Evolutionary conservation across 1,140 invertebrate genomes (phyloP).

Genomic region (Bombus pyrosoma): DNA sequence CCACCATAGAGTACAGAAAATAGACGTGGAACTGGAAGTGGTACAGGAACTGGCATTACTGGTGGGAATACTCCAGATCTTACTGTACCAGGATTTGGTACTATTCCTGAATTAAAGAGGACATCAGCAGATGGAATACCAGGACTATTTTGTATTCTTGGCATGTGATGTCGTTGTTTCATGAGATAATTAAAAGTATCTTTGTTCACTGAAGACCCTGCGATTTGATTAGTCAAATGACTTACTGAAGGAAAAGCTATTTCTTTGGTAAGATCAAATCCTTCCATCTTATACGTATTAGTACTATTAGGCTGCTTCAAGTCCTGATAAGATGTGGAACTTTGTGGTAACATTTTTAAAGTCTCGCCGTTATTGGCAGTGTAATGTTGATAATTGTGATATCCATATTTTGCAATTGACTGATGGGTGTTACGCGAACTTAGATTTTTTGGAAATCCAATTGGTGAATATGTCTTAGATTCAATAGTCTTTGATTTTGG

Average conservation of each 20-base stretch:
- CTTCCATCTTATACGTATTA: slow-evolving; percentile 73
- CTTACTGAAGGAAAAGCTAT: slow-evolving; percentile 63
- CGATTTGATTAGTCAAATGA: slow-evolving; percentile 65
- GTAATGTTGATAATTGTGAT: slow-evolving; percentile 76
- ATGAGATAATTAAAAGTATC: slow-evolving; percentile 75
- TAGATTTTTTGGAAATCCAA: slow-evolving; percentile 76
- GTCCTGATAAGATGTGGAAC: slow-evolving; percentile 70
- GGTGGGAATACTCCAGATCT: slow-evolving; percentile 69
- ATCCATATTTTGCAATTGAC: slow-evolving; percentile 73
- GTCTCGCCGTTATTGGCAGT: slow-evolving; percentile 72
- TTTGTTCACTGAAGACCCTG: slow-evolving; percentile 68
- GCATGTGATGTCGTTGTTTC: slow-evolving; percentile 71
- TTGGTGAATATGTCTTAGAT: slow-evolving; percentile 73
- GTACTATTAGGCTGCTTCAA: slow-evolving; percentile 68
- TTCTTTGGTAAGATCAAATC: slow-evolving; percentile 72
- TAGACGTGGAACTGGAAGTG: slow-evolving; percentile 67
- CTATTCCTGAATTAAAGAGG: slow-evolving; percentile 74
- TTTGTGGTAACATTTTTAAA: slow-evolving; percentile 70
- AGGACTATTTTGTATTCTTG: slow-evolving; percentile 55
- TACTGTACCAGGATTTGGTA: slow-evolving; percentile 61
- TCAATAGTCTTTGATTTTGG: slow-evolving; percentile 70
- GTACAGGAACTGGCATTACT: slow-evolving; percentile 75
- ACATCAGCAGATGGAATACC: slow-evolving; percentile 71
- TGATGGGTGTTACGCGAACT: slow-evolving; percentile 64
- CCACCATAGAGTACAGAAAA: slow-evolving; percentile 73